Evolutionary conservation across 2,113 vertebrate genomes (phyloP), one percentile per base, ranked within the genome.

Genomic region (Phocoena phocoena): DNA sequence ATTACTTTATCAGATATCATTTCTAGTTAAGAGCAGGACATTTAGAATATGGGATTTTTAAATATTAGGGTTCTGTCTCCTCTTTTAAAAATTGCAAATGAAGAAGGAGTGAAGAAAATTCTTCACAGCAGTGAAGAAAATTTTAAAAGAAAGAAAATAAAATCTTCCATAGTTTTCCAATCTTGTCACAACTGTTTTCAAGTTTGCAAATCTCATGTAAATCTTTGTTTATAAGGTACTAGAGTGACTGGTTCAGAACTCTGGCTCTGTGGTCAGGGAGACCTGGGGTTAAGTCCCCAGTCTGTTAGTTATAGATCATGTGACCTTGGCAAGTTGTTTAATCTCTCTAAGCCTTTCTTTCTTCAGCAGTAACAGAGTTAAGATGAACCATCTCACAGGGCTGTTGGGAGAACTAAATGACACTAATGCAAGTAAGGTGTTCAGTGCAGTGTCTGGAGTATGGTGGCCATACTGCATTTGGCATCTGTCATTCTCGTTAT

Each of bases 1-100:
- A 94, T 90, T 76, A 74, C 17, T 93, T 96, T 83, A 41, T 71
- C 33, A 79, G 70, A 12, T 62, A 82, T 58, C 25, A 90, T 71
- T 79, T 63, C 58, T 62, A 50, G 84, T 90, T 68, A 93, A 94
- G 47, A 95, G 50, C 33, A 90, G 55, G 41, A 62, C 71, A 86
- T 50, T 92, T 55, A 94, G 36, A 12, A 84, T 53, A 26, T n/a
- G 5, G 21, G 25, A 20, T 88, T 81, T 97, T 97, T 65, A 33
- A 63, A 80, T 38, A 60, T 86, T 60, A 90, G 25, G 31, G 20
- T 60, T 63, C 44, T 41, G 21, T 71, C 25, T 8, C 60, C 17
- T 53, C 10, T 68, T 91, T 91, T 73, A 50, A 26, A 85, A 88
- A 63, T 81, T 88, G 58, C 23, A 77, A 80, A 70, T 50, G 25